A percentile compares a stretch with the other conserved stretches of the same genome.
Conservation (phyloP, 2,113 vertebrate species). For the Lepisosteus oculatus region DNA sequence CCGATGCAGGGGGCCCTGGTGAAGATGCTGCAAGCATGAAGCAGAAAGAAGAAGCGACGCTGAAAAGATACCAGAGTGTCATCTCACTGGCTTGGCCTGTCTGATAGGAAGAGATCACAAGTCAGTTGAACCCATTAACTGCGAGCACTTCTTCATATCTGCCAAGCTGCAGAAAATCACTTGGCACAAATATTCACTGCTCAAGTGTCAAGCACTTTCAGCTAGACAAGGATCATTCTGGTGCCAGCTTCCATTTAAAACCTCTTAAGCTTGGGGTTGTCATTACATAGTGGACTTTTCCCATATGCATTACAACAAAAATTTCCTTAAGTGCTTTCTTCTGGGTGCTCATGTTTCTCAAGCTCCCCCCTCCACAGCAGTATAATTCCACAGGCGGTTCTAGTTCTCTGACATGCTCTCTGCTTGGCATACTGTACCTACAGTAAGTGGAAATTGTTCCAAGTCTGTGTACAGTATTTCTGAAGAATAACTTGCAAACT, state of each 20-base stretch:
- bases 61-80: slow-evolving; percentile 17
- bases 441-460: too few species aligned
- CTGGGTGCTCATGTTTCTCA: too few species aligned
- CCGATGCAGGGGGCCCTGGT: background rate
- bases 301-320: too few species aligned
- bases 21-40: background rate
- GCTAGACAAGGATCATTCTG: slow-evolving; percentile 16
- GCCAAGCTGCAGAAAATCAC: slow-evolving; percentile 30
- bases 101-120: slow-evolving; percentile 22
- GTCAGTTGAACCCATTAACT: slow-evolving; percentile 32
- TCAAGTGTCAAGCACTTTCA: slow-evolving; percentile 20
- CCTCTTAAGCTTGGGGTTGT: slow-evolving; percentile 26
- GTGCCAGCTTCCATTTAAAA: slow-evolving; percentile 29
- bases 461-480: too few species aligned
- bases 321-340: too few species aligned
- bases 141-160: slow-evolving; percentile 28
- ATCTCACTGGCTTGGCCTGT: slow-evolving; percentile 5
- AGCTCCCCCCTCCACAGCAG: too few species aligned
- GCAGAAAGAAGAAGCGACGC: background rate
- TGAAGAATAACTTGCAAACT: too few species aligned
- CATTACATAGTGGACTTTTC: slow-evolving; percentile 3
- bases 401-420: too few species aligned
- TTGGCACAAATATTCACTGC: slow-evolving; percentile 29
- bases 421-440: too few species aligned
- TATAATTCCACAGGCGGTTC: too few species aligned